phyloP scores from a whole-genome alignment of 2,888 invertebrate species.

The Harpalus rufipes region DNA sequence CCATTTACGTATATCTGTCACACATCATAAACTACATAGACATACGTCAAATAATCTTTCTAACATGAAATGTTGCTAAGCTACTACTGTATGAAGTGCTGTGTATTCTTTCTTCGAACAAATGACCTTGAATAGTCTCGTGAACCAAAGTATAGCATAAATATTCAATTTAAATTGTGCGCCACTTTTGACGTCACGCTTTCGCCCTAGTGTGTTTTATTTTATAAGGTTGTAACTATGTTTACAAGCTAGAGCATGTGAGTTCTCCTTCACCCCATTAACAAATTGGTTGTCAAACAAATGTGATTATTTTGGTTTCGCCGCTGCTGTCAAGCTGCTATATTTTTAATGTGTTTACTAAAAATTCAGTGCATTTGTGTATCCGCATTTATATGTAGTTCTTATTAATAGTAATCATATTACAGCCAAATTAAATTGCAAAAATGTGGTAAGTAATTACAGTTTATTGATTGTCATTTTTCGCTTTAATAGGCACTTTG shows the following conservation, averaged over 20 bases:
- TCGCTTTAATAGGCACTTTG: slow-evolving; percentile 53
- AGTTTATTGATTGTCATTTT: slow-evolving; percentile 66
- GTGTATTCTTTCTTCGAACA: too few relatives aligned
- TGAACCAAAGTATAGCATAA: too few relatives aligned
- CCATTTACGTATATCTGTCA: too few relatives aligned
- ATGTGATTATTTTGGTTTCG: slow-evolving; percentile 68
- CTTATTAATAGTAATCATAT: slow-evolving; percentile 56
- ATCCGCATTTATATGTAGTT: slow-evolving; percentile 64
- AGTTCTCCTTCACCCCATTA: slow-evolving; percentile 57
- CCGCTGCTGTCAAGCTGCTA: slow-evolving; percentile 68
- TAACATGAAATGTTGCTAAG: too few relatives aligned
- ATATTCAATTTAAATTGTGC: not conserved
- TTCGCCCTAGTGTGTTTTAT: slow-evolving; percentile 26
- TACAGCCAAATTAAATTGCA: slow-evolving; percentile 66
- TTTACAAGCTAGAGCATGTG: not conserved
- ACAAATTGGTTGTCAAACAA: slow-evolving; percentile 67
- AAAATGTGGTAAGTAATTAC: slow-evolving; percentile 67
- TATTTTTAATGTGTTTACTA: slow-evolving; percentile 67
- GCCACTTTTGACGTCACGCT: not conserved
- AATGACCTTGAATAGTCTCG: too few relatives aligned
- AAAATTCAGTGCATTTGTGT: slow-evolving; percentile 65
- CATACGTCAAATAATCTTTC: too few relatives aligned
- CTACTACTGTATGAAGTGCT: too few relatives aligned
- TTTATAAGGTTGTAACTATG: slow-evolving; percentile 24
- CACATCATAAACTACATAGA: too few relatives aligned